Base-by-base conservation (phyloP, 2,888 invertebrate species). In the Hipparchia sbordonii region DNA sequence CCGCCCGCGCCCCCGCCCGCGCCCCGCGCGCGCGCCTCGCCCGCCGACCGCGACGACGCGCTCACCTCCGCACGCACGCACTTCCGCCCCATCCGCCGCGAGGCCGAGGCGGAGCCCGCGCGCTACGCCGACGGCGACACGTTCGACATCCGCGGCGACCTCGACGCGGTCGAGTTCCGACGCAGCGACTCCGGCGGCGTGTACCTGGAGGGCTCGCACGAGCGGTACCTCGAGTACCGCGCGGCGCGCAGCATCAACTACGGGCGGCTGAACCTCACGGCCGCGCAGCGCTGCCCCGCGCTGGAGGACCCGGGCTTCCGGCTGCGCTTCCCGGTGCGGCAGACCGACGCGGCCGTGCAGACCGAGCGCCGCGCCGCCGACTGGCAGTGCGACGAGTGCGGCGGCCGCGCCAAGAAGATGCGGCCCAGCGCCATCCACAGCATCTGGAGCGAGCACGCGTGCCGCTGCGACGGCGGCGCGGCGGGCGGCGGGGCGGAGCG, bases 31-130 rank as follows among this genome's bases (percentile, higher is more conserved):
- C 72, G 71, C 75, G 48, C 82, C 74, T 76, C 88, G 52, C 95
- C 95, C 82, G 95, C 95, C 77, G 89, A 88, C n/a, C 94, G 95
- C 79, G 97, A 97, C 84, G 97, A 97, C 88, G 89, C 97, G 79
- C 93, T 97, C 76, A 96, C 96, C 23, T 96, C 97, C 7, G 94
- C 96, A 77, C 95, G 96, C 77, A 97, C 97, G 73, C 98, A 98
- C 90, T 98, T 98, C 92, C 95, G 96, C 78, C 97, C 98, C 13
- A 97, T 98, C 80, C 95, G 95, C 80, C 95, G 95, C 80, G 94
- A 94, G 77, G 79, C 85, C 66, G 87, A 87, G 59, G 86, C 87
- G 67, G 88, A 86, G 75, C 76, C 73, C 71, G 74, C 86, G 83
- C 88, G 88, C 69, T 95, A 95, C 86, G 95, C 94, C 51, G 97